A percentile compares a stretch with the other conserved stretches of the same genome.
phyloP scores from a whole-genome alignment of 2,797 vertebrate genomes.

The Streptopelia turtur region DNA sequence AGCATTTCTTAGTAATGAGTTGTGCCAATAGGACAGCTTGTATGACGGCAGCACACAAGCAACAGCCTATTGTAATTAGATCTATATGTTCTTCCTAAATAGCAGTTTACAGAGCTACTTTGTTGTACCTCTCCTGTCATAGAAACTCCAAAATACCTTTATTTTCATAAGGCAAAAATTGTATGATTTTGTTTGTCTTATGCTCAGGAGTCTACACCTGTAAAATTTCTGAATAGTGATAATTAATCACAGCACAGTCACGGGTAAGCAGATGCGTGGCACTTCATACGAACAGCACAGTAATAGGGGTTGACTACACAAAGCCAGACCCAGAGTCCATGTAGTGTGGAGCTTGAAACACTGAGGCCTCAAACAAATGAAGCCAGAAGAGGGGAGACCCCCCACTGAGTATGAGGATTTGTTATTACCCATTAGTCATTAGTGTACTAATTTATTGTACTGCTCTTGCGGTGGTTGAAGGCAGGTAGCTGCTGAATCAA shows the following conservation, averaged over 20 bases:
- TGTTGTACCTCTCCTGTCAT: background rate
- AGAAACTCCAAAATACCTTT: background rate
- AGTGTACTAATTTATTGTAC: background rate
- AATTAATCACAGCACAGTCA: background rate
- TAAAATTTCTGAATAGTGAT: background rate
- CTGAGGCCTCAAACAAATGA: background rate
- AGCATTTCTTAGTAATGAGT: background rate
- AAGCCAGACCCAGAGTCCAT: background rate
- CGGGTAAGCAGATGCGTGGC: background rate
- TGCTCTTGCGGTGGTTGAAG: background rate
- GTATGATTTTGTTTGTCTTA: background rate
- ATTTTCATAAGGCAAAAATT: background rate
- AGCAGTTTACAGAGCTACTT: background rate
- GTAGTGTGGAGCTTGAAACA: background rate
- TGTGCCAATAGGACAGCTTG: background rate
- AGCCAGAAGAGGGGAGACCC: background rate
- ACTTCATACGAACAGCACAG: background rate
- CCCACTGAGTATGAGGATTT: background rate
- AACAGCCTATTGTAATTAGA: background rate
- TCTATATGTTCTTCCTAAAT: background rate
- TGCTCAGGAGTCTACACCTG: background rate
- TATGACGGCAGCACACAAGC: background rate
- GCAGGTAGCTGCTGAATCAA: background rate
- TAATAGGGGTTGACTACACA: background rate
- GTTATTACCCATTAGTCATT: background rate